Percentiles rank a stretch among this genome's conserved stretches.
Evolutionary conservation across 1,140 invertebrate genomes (phyloP).

Genomic region (Mycetomoellerius zeteki): DNA sequence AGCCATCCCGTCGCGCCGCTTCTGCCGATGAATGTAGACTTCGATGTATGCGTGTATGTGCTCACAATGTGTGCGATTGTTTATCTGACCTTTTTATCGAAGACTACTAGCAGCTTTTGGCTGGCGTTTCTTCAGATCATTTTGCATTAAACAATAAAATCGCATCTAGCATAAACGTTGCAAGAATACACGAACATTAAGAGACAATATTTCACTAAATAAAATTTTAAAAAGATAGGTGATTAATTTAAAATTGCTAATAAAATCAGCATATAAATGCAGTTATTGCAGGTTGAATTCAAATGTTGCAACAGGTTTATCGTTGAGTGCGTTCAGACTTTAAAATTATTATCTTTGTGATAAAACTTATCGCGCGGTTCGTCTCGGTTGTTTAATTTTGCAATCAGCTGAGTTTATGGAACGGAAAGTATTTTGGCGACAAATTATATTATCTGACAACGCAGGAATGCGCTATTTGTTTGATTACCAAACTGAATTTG

Average conservation of each 20-base stretch:
- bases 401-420: slow-evolving; percentile 29
- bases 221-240: background rate
- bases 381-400: slow-evolving; percentile 45
- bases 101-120: background rate
- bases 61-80: background rate
- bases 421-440: slow-evolving; percentile 31
- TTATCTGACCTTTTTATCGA: slow-evolving; percentile 11
- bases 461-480: slow-evolving; percentile 40
- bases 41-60: background rate
- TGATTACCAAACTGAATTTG: slow-evolving; percentile 37
- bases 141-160: background rate
- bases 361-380: slow-evolving; percentile 40
- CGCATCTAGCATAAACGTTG: background rate
- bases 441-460: slow-evolving; percentile 8
- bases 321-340: slow-evolving; percentile 13
- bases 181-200: background rate
- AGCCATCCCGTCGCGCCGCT: slow-evolving; percentile 7
- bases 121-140: background rate
- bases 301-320: background rate
- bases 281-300: background rate
- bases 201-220: slow-evolving; percentile 8
- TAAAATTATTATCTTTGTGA: slow-evolving; percentile 44
- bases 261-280: background rate
- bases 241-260: background rate
- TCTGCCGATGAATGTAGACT: background rate